Percentiles rank a stretch among this genome's conserved stretches.
Conservation (phyloP, 2,113 vertebrate genomes). For the Scomber colias region DNA sequence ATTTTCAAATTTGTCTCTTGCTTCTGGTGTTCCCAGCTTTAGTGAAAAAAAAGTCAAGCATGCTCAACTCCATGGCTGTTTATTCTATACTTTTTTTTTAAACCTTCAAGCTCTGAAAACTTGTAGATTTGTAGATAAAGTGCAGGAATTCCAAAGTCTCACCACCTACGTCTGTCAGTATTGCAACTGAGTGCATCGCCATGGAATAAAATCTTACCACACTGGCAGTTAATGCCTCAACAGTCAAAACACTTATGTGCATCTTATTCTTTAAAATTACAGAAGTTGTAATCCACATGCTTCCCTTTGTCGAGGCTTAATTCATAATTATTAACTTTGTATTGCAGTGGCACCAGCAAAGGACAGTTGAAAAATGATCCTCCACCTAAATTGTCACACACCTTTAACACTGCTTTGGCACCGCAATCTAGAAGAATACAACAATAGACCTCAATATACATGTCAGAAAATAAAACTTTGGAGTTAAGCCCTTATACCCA, state of each 20-base stretch:
- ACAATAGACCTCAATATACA: slow-evolving; percentile 48
- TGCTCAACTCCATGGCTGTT: slow-evolving; percentile 2
- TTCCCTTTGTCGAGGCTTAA: slow-evolving; percentile 17
- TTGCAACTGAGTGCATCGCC: slow-evolving; percentile 41
- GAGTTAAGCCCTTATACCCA: slow-evolving; percentile 20
- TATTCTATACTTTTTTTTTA: slow-evolving; percentile 13
- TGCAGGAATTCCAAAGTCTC: slow-evolving; percentile 77
- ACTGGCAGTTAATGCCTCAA: slow-evolving; percentile 43
- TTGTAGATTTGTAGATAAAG: slow-evolving; percentile 77
- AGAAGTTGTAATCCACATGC: neutral
- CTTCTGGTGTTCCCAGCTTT: slow-evolving; percentile 29
- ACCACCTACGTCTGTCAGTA: slow-evolving; percentile 34
- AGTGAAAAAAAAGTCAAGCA: neutral
- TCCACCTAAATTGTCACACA: slow-evolving; percentile 36
- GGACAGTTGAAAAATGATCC: slow-evolving; percentile 19
- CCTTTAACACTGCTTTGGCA: slow-evolving; percentile 55
- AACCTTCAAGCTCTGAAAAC: slow-evolving; percentile 39
- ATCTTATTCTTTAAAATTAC: slow-evolving; percentile 28
- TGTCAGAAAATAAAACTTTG: slow-evolving; percentile 47
- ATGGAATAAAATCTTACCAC: slow-evolving; percentile 51
- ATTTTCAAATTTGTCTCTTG: too few species aligned
- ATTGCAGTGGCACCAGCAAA: slow-evolving; percentile 36
- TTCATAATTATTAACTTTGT: slow-evolving; percentile 3
- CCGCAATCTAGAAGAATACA: slow-evolving; percentile 39
- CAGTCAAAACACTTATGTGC: slow-evolving; percentile 37